Percentiles rank a stretch among this genome's conserved stretches.
Evolutionary conservation across 2,797 vertebrate genomes (phyloP).

Genomic region (Scolopax rusticola): DNA sequence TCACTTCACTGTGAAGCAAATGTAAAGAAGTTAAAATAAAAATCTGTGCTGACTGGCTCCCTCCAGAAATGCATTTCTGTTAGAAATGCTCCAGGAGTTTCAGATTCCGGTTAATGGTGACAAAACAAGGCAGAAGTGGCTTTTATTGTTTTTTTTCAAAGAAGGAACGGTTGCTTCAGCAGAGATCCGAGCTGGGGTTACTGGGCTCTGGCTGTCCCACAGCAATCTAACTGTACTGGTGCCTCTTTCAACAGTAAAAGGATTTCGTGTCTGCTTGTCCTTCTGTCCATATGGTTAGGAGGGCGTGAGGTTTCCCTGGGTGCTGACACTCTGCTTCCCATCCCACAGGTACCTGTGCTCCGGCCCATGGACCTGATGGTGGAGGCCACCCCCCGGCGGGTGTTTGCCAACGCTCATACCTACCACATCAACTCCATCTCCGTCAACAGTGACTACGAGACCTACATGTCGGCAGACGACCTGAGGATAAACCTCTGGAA

Average conservation of each 20-base stretch:
- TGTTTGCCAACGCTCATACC: conserved; percentile 95
- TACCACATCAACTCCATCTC: conserved; percentile 99
- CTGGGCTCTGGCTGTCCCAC: neutral
- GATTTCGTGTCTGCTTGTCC: neutral
- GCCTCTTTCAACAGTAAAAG: neutral
- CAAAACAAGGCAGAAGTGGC: neutral
- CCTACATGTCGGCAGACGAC: conserved; percentile 96
- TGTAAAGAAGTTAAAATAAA: neutral
- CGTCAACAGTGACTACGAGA: conserved; percentile 96
- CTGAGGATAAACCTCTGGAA: conserved; percentile 97
- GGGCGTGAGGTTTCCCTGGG: neutral
- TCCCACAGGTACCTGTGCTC: conserved; percentile 90
- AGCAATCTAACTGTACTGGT: accelerated
- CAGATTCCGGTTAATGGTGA: accelerated
- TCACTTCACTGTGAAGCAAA: neutral
- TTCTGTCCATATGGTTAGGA: accelerated
- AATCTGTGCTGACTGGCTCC: neutral
- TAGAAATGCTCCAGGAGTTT: neutral
- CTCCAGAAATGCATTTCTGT: neutral
- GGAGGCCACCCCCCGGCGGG: conserved; percentile 91
- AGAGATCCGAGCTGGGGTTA: neutral
- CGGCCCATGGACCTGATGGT: conserved; percentile 98
- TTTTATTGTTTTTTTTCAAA: neutral
- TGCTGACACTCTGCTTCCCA: neutral
- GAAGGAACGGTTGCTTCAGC: neutral